Evolutionary conservation across 2,888 invertebrate species (phyloP), one percentile per base, ranked within the genome.

Genomic region (Acronicta leporina): DNA sequence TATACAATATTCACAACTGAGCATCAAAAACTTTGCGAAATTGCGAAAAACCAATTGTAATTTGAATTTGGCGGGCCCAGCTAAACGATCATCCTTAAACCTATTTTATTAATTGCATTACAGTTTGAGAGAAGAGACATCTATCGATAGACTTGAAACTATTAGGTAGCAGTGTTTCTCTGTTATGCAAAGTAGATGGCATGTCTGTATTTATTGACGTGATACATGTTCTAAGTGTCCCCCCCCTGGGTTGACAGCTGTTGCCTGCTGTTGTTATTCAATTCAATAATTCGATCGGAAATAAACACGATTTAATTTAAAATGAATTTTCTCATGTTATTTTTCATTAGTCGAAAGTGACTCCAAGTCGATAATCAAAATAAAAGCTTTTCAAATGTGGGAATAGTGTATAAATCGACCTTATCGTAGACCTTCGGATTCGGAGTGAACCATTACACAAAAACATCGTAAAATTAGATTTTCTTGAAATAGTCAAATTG

Each of bases 181-280:
- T n/a, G n/a, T n/a, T n/a, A n/a, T n/a, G n/a, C n/a, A n/a, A n/a
- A n/a, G n/a, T n/a, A n/a, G n/a, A n/a, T n/a, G n/a, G n/a, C n/a
- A n/a, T n/a, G n/a, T n/a, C n/a, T n/a, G n/a, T n/a, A n/a, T n/a
- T n/a, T n/a, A n/a, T n/a, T n/a, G n/a, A n/a, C n/a, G n/a, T n/a
- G n/a, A n/a, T n/a, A n/a, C n/a, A n/a, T n/a, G n/a, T n/a, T n/a
- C n/a, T n/a, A n/a, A n/a, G n/a, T n/a, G n/a, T n/a, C n/a, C n/a
- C n/a, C n/a, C n/a, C 5, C 16, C n/a, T 27, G 40, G 14, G 33
- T 42, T 42, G 25, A 13, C 35, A n/a, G 14, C 27, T n/a, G 43
- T 25, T 72, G 68, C 59, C 60, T 56, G 52, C 66, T 59, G 48
- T 25, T 68, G 40, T 33, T 69, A 55, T 52, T 55, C 66, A 71